phyloP scores from a whole-genome alignment of 2,113 vertebrate species.

The Emberiza fucata region DNA sequence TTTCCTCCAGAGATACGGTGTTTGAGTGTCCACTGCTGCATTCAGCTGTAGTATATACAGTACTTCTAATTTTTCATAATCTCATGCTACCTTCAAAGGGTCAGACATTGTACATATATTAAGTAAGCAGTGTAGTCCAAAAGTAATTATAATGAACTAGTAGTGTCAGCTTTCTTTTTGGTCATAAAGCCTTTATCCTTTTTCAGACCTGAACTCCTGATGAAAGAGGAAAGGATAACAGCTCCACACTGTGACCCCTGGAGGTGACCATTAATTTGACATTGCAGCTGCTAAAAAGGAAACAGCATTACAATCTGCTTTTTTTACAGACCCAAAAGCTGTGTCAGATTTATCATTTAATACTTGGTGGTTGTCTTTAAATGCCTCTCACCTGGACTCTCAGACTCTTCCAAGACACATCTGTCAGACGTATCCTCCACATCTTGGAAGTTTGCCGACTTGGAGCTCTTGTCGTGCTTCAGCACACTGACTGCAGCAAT shows the following conservation, averaged over 20 bases:
- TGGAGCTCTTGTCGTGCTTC: slow-evolving; percentile 74
- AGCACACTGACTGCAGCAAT: slow-evolving; percentile 29
- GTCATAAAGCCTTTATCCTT: slow-evolving; percentile 72
- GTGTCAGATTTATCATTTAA: slow-evolving; percentile 73
- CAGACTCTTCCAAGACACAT: slow-evolving; percentile 76
- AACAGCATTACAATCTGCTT: slow-evolving; percentile 58
- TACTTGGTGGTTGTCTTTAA: slow-evolving; percentile 71
- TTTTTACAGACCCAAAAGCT: slow-evolving; percentile 63
- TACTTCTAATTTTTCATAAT: slow-evolving; percentile 61
- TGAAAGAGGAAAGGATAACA: slow-evolving; percentile 76
- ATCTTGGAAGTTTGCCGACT: slow-evolving; percentile 72
- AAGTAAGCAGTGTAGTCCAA: slow-evolving; percentile 65
- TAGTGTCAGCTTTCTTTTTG: slow-evolving; percentile 73
- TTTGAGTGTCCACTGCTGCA: not conserved
- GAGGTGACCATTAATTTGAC: slow-evolving; percentile 74
- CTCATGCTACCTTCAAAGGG: slow-evolving; percentile 51
- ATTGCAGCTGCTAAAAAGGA: slow-evolving; percentile 71
- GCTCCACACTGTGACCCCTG: slow-evolving; percentile 72
- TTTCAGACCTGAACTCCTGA: slow-evolving; percentile 70
- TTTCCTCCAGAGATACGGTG: slow-evolving; percentile 3
- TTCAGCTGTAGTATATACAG: not conserved
- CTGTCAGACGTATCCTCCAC: slow-evolving; percentile 72
- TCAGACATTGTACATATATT: slow-evolving; percentile 60
- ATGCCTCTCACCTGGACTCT: slow-evolving; percentile 81
- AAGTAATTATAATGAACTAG: slow-evolving; percentile 78